These are phyloP conservation scores for Ophion costatus DNA, from an alignment of 2,888 invertebrate genomes.

Conservation along the genomic window DNA sequence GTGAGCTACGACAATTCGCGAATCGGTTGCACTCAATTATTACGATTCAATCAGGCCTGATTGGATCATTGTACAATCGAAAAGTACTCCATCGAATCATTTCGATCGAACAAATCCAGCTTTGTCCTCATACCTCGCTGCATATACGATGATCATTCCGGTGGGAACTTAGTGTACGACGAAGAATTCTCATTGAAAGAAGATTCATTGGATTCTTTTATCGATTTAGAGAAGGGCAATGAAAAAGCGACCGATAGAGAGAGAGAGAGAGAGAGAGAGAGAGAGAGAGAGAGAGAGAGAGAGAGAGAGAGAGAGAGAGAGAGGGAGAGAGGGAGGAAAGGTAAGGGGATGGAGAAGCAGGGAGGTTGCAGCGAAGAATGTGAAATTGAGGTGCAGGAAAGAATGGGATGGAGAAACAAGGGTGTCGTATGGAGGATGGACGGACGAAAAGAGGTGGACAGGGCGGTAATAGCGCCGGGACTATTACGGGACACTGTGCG, in stretches of 20 bases:
- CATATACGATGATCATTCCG: conserved; percentile 7
- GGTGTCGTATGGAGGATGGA: conserved; percentile 35
- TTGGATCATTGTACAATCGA: not conserved
- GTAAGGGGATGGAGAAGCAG: conserved; percentile 37
- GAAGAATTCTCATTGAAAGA: conserved; percentile 21
- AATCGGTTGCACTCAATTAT: not conserved
- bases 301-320: not conserved
- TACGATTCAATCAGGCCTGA: conserved; percentile 1
- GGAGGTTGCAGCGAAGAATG: conserved; percentile 29
- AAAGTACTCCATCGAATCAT: conserved; percentile 16
- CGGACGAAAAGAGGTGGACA: conserved; percentile 24
- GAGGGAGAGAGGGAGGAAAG: conserved; percentile 7
- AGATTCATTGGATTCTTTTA: conserved; percentile 22
- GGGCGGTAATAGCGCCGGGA: conserved; percentile 30
- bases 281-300: not conserved
- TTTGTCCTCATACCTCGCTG: not conserved
- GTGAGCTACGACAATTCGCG: not conserved
- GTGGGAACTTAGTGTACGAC: not conserved
- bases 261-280: conserved; percentile 12
- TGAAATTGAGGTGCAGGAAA: conserved; percentile 19
- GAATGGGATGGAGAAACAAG: conserved; percentile 21
- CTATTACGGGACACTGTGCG: conserved; percentile 54
- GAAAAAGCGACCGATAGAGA: not conserved
- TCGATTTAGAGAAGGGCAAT: conserved; percentile 6
- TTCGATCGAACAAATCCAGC: conserved; percentile 3